Base-by-base conservation (phyloP, 1,140 invertebrate species). In the Conus betulinus region DNA sequence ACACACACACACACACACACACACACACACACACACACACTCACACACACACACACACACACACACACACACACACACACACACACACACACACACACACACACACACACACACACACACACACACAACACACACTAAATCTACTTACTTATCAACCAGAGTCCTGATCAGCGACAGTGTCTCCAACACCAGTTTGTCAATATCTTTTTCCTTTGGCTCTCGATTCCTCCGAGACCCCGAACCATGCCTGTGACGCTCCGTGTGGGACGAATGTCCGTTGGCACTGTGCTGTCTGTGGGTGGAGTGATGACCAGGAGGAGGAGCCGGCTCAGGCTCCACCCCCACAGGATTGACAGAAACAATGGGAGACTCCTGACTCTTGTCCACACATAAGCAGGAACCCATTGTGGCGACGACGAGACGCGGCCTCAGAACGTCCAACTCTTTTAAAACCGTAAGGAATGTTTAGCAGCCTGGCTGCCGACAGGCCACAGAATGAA, bases 111-210 rank as follows among this genome's bases (percentile, higher is more conserved):
- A 3, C 60, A 71, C 39, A 51, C 76, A 78, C n/a, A 39, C 76
- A 78, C 25, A 78, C 76, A 20, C 67, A 71, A 11, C 11, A 20
- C 13, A 71, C n/a, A 5, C n/a, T 55, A 4, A 52, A 51, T 81
- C 25, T 13, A 96, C 96, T 95, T 96, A 98, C 97, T 97, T 98
- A 95, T 98, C 97, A 89, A 98, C 97, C 81, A 98, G 95, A 53
- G 97, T 97, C 89, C 97, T 96, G 90, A 98, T 97, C 25, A 98
- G 96, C 86, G 96, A 96, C 6, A 98, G 95, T 39, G 97, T 98
- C 93, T 98, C 97, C 25, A 98, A 95, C 25, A 98, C 97, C 78
- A 98, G 95, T 90, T 96, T 87, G 86, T 93, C 93, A 20, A 94
- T 92, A 82, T 91, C 87, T 71, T 89, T 89, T 76, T 92, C 90